Percentiles rank a stretch among this genome's conserved stretches.
phyloP scores from a whole-genome alignment of 2,113 vertebrate genomes.

The Tenebrosternarchus preto region DNA sequence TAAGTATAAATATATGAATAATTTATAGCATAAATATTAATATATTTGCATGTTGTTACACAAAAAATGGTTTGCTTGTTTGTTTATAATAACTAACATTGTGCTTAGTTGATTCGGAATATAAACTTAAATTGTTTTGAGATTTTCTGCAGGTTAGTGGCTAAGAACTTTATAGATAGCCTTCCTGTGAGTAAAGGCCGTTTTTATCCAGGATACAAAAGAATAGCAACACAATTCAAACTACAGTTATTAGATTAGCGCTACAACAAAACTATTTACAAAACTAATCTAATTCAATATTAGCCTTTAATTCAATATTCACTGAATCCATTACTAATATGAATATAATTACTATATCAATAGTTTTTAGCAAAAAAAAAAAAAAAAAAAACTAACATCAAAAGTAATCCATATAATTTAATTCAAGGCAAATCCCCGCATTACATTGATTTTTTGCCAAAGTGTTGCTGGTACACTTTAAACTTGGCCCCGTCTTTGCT shows the following conservation, averaged over 20 bases:
- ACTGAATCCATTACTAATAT: no score
- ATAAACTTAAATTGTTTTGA: neutral
- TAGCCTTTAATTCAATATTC: neutral
- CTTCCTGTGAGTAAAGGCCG: neutral
- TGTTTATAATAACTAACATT: neutral
- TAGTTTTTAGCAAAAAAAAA: no score
- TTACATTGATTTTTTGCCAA: neutral
- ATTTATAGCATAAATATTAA: no score
- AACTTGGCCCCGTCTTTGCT: neutral
- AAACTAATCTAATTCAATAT: neutral
- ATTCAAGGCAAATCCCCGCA: no score
- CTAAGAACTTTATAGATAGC: neutral
- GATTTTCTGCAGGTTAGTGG: neutral
- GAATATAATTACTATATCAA: no score
- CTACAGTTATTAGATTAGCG: no score
- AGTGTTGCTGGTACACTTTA: conserved; percentile 9
- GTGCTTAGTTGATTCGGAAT: neutral
- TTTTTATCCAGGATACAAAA: neutral
- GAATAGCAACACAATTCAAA: neutral
- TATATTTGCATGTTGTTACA: no score
- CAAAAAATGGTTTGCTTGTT: neutral
- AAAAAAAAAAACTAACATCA: no score
- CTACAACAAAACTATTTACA: neutral
- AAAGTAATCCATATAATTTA: no score
- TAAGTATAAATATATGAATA: no score